Base-by-base conservation (phyloP, 2,888 invertebrate species). In the Syritta pipiens region DNA sequence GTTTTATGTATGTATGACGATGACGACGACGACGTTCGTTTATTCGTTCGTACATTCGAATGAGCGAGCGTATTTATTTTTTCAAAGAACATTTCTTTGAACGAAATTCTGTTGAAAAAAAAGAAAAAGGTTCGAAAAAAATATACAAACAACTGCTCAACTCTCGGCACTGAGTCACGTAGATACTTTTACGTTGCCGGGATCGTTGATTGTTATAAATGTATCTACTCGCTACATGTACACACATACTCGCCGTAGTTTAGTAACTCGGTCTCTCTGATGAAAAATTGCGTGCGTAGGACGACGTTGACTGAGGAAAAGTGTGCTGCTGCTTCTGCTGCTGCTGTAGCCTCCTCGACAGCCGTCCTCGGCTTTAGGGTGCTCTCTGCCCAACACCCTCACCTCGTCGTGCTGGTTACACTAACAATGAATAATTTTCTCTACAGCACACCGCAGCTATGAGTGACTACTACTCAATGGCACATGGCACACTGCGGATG, bases 121-220 rank as follows among this genome's bases (percentile, higher is more conserved):
- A 37, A 37, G 17, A 67, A 68, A 59, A 71, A 48, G 14, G 71
- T 48, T 59, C 26, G 44, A 71, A 77, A n/a, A n/a, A n/a, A n/a
- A 68, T 60, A 75, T 55, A 55, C 69, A 37, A 65, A 59, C 65
- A 72, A 65, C 65, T 37, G 17, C 53, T 55, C 46, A 60, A 48
- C 60, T 48, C 28, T 42, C 59, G 72, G 35, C 65, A 72, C 65
- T 67, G 77, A 77, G 77, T 77, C 77, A 77, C 72, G 77, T 77
- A 77, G 51, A 48, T 59, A 77, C 46, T 59, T 65, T 60, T 55
- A 77, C 72, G 65, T 42, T 77, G 65, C 72, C 77, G 77, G 77
- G 63, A 65, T 77, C 59, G 53, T 46, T 67, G 65, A 60, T 72
- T 72, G 59, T 67, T 67, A 60, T 51, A 60, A 57, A 53, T 67